Conservation (phyloP, 2,888 invertebrate genomes). For the Leuctra nigra region DNA sequence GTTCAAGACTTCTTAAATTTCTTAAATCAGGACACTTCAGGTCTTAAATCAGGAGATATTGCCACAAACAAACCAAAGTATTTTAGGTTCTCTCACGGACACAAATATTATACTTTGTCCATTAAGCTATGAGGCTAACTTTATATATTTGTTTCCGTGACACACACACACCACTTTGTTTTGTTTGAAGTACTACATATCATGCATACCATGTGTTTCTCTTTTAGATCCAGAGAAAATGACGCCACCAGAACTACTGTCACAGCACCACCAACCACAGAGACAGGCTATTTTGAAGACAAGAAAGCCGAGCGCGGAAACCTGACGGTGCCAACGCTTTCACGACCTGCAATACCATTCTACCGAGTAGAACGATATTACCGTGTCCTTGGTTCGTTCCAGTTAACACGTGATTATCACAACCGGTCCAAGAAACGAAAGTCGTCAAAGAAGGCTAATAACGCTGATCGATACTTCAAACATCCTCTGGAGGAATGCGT, state of each 20-base stretch:
- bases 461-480: slow-evolving; percentile 16
- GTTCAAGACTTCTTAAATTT: too few species aligned
- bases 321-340: slow-evolving; percentile 52
- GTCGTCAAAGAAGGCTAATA: slow-evolving; percentile 2
- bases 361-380: too few species aligned
- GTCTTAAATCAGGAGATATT: too few species aligned
- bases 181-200: neutral
- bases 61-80: too few species aligned
- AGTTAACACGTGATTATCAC: neutral
- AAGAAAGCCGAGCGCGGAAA: slow-evolving; percentile 50
- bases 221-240: neutral
- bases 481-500: neutral
- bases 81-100: too few species aligned
- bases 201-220: neutral
- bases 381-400: slow-evolving; percentile 29
- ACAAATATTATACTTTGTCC: too few species aligned
- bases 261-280: neutral
- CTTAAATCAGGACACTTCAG: too few species aligned
- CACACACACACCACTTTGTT: too few species aligned
- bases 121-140: too few species aligned
- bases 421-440: slow-evolving; percentile 19
- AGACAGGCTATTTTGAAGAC: slow-evolving; percentile 54
- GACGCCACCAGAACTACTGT: neutral
- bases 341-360: slow-evolving; percentile 58
- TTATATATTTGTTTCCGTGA: too few species aligned